phyloP scores from a whole-genome alignment of 2,113 vertebrate genomes.

The Ornithorhynchus anatinus region DNA sequence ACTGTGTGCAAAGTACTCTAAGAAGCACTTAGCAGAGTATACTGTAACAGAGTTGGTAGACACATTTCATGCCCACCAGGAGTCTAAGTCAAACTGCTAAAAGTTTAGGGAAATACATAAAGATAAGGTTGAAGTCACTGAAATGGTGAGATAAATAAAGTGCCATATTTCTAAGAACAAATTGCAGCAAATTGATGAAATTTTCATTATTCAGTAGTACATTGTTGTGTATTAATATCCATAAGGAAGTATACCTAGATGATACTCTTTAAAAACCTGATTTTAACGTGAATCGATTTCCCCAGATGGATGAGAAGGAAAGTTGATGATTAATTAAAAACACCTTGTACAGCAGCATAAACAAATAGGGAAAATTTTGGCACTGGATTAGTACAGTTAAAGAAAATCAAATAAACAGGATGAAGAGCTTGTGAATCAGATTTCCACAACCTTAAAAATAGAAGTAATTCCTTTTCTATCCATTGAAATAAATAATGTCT shows the following conservation, averaged over 20 bases:
- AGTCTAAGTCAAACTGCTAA: constrained; percentile 48
- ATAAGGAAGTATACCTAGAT: constrained; percentile 37
- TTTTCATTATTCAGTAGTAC: constrained; percentile 48
- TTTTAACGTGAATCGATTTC: constrained; percentile 49
- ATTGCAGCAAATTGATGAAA: constrained; percentile 26
- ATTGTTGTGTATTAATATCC: constrained; percentile 50
- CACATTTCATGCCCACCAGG: no score
- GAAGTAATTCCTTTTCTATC: neutral
- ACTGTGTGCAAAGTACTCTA: no score
- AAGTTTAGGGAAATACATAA: constrained; percentile 37
- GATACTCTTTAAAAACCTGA: constrained; percentile 25
- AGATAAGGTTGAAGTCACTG: constrained; percentile 12
- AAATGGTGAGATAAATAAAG: neutral
- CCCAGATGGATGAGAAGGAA: constrained; percentile 42
- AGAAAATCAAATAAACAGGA: constrained; percentile 50
- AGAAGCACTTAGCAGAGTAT: no score
- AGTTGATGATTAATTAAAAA: constrained; percentile 59
- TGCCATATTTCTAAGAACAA: constrained; percentile 37
- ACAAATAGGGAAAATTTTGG: constrained; percentile 58
- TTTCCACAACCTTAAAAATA: neutral
- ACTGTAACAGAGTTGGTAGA: no score
- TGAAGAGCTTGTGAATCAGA: constrained; percentile 33
- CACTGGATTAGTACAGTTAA: constrained; percentile 46
- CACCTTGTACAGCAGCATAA: constrained; percentile 58
- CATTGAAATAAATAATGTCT: neutral